A percentile compares a stretch with the other conserved stretches of the same genome.
Conservation (phyloP, 1,140 invertebrate genomes). For the Chionoecetes opilio region DNA sequence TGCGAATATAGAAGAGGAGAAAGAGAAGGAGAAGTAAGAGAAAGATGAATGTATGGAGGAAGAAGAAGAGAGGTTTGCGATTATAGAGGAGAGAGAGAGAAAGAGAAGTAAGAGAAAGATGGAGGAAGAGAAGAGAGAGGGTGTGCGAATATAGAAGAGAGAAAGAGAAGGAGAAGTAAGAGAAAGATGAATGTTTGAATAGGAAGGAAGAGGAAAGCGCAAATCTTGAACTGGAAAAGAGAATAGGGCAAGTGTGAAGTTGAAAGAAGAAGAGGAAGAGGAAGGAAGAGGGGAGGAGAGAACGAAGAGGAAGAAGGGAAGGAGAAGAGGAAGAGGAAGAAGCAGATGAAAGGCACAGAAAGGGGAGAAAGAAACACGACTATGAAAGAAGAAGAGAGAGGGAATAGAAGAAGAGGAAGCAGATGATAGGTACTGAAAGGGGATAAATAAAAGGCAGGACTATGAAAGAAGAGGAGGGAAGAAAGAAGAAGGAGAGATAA, state of each 20-base stretch:
- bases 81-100: too few species aligned
- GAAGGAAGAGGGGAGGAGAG: not conserved
- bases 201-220: not conserved
- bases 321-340: not conserved
- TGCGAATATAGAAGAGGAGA: too few species aligned
- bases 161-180: too few species aligned
- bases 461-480: not conserved
- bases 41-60: too few species aligned
- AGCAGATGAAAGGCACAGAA: too few species aligned
- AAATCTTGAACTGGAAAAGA: not conserved
- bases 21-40: too few species aligned
- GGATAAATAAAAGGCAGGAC: too few species aligned
- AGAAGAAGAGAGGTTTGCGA: too few species aligned
- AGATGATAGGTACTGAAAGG: not conserved
- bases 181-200: not conserved
- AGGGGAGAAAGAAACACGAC: too few species aligned
- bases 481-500: not conserved
- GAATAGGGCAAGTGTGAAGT: not conserved
- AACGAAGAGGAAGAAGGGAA: not conserved
- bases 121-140: not conserved
- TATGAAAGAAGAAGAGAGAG: too few species aligned
- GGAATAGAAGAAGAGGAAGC: not conserved
- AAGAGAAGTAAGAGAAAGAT: not conserved
- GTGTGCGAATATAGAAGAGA: too few species aligned
- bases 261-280: not conserved